phyloP scores from a whole-genome alignment of 2,113 vertebrate genomes.

The Oxyura jamaicensis region DNA sequence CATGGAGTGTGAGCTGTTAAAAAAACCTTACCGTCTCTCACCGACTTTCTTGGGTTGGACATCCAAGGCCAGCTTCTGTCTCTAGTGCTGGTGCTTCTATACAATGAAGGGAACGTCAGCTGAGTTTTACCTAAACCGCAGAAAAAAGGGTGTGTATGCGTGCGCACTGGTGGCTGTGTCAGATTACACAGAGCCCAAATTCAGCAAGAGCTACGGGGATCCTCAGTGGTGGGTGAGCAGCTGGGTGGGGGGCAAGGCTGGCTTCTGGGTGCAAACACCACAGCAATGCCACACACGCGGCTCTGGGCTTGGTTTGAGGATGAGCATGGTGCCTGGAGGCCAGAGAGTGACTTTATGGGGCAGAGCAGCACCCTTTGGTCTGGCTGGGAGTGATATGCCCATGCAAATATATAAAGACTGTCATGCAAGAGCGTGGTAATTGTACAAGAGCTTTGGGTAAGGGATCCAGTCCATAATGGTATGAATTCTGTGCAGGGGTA shows the following conservation, averaged over 20 bases:
- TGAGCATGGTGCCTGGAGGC: not conserved
- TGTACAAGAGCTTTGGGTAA: fast-evolving
- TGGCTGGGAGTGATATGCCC: fast-evolving
- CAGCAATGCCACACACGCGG: fast-evolving
- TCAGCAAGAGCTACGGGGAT: not conserved
- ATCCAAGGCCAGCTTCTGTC: not conserved
- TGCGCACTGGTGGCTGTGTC: not conserved
- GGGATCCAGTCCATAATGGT: fast-evolving
- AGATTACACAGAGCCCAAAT: slow-evolving; percentile 10
- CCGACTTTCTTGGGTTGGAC: not conserved
- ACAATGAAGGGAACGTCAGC: not conserved
- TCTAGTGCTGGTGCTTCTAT: not conserved
- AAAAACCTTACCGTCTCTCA: slow-evolving; percentile 3
- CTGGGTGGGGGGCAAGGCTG: fast-evolving
- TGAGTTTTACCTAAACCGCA: not conserved
- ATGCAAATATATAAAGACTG: fast-evolving
- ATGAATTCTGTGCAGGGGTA: fast-evolving
- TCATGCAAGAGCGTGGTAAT: fast-evolving
- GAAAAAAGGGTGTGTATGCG: not conserved
- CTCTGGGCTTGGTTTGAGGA: not conserved
- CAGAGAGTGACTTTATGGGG: not conserved
- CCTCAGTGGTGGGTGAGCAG: not conserved
- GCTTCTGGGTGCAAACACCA: not conserved
- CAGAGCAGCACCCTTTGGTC: not conserved
- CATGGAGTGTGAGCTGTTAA: not conserved